Evolutionary conservation across 2,797 vertebrate genomes (phyloP), one percentile per base, ranked within the genome.

Genomic region (Epinephelus coioides): DNA sequence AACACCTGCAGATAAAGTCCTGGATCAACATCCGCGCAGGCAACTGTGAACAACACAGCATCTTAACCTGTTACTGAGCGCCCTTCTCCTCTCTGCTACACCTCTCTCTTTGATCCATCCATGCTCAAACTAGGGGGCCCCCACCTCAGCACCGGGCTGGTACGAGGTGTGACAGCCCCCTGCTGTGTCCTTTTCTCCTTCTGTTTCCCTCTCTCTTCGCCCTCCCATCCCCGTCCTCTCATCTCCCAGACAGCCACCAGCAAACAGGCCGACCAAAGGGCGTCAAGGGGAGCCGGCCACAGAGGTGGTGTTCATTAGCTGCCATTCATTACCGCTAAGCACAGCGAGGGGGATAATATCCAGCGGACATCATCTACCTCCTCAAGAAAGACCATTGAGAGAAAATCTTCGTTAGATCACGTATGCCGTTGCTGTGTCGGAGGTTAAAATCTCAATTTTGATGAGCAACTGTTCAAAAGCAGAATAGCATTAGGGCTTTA

Each of bases 251-350:
- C 81, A 88, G 88, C 89, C 86, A 90, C 84, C 77, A 85, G 90
- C 88, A 64, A 83, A 83, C 66, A 18, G 74, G 75, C 79, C 51
- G 74, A 70, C 79, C 66, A 83, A 71, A 79, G 80, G 75, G 77
- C 72, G 4, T 79, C 46, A 23, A 74, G 83, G 80, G 80, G 81
- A 82, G 82, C 53, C 66, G 3, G 77, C 34, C 60, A 1, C 70
- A 69, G 84, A 82, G 65, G 86, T 74, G 81, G 73, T 74, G 84
- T 88, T 92, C 92, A 88, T 93, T 92, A 93, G 88, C 82, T 84
- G 83, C 78, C 88, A 88, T 88, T 93, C 84, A 91, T 92, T 88
- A 92, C 59, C 23, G 40, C 68, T 54, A 75, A 91, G 88, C 91
- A 66, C 92, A 93, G 92, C 77, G 7, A 88, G 91, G 79, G 89